Conservation (phyloP, 1,140 invertebrate genomes). For the Bombus breviceps region DNA sequence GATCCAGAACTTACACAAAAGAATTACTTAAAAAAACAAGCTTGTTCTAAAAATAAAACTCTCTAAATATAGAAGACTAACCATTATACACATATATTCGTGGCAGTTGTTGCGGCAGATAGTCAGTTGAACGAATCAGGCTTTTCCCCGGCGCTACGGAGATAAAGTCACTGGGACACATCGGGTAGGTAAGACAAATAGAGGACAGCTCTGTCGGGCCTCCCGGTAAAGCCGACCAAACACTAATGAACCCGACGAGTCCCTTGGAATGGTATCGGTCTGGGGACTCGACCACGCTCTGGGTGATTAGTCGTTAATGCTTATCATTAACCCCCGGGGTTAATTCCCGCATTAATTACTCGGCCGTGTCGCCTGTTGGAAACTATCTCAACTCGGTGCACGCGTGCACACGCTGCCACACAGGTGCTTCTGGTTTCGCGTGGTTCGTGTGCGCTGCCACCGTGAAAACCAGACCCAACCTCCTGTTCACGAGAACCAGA, state of each 20-base stretch:
- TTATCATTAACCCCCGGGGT: constrained; percentile 77
- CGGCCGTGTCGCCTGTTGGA: constrained; percentile 53
- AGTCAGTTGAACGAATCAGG: constrained; percentile 17
- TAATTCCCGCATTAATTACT: constrained; percentile 77
- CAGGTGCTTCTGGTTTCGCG: constrained; percentile 40
- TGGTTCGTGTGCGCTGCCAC: neutral
- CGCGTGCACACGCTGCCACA: constrained; percentile 45
- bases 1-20: neutral
- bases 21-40: neutral
- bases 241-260: constrained; percentile 65
- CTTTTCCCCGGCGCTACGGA: constrained; percentile 8
- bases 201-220: constrained; percentile 47
- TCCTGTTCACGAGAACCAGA: neutral
- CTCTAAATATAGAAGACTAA: neutral
- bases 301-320: constrained; percentile 77
- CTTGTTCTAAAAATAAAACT: too few relatives aligned
- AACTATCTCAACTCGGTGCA: constrained; percentile 55
- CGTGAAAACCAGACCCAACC: constrained; percentile 28
- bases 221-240: constrained; percentile 49
- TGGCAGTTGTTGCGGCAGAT: neutral
- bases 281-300: constrained; percentile 49
- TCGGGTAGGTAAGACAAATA: constrained; percentile 56
- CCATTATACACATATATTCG: neutral
- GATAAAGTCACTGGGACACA: constrained; percentile 46
- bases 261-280: constrained; percentile 62